Evolutionary conservation across 2,888 invertebrate species (phyloP).

Genomic region (Tyria jacobaeae): DNA sequence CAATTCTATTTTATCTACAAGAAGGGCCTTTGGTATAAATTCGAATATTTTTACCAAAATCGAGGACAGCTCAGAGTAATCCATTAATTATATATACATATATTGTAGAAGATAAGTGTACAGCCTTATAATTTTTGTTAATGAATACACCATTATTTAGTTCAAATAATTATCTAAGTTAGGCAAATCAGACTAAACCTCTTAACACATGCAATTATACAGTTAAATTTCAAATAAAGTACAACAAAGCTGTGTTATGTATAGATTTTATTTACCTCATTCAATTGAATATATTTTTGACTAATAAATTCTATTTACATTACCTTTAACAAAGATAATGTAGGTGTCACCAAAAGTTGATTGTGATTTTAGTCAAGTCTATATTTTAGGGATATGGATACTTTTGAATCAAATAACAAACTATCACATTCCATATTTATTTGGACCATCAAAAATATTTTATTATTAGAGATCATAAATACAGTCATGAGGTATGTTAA

Average conservation of each 20-base stretch:
- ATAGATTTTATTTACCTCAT: constrained; percentile 1
- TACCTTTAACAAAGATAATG: no score
- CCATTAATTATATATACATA: constrained; percentile 37
- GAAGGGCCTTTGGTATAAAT: not conserved
- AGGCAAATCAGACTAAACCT: constrained; percentile 17
- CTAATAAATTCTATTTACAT: no score
- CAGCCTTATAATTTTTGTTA: constrained; percentile 50
- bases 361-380: no score
- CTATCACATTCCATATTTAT: constrained; percentile 69
- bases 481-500: constrained; percentile 25
- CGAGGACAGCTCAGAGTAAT: not conserved
- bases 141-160: constrained; percentile 48
- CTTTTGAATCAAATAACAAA: constrained; percentile 51
- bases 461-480: constrained; percentile 31
- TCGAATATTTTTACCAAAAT: not conserved
- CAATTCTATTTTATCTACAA: not conserved
- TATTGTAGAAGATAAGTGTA: constrained; percentile 51
- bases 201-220: constrained; percentile 13
- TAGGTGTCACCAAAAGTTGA: no score
- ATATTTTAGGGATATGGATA: constrained; percentile 36
- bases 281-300: not conserved
- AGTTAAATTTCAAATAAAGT: constrained; percentile 18
- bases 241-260: constrained; percentile 21
- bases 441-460: constrained; percentile 40
- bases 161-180: constrained; percentile 35